Base-by-base conservation (phyloP, 64 coral and sea anemone genomes). In the Porites australiensis region DNA sequence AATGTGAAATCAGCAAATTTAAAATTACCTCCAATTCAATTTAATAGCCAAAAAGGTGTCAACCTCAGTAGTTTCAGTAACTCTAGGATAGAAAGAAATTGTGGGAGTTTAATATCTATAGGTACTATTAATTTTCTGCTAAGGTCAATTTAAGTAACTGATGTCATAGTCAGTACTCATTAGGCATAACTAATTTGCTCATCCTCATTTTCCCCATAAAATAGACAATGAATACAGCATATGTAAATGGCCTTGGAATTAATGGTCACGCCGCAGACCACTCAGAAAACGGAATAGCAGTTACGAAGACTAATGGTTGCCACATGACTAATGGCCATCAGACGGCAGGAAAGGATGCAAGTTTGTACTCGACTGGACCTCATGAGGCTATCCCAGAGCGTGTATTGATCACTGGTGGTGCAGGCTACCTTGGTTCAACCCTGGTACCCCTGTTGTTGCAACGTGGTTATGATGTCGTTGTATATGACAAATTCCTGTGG, bases 401-500 rank as follows among this genome's bases (percentile, higher is more conserved):
- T 19, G 89, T 98, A 13, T 47, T 98, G 50, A 72, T 98, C 7
- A 98, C 96, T 2, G 96, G 96, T 64, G 96, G 96, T 74, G 96
- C 96, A 51, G 96, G 96, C 16, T 98, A 98, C 58, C 93, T 98
- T 64, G 96, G 96, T 22, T 88, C 93, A 79, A 91, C 90, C 11
- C 15, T 98, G 46, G 89, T 98, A 45, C 93, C 96, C 4, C 57
- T 95, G 63, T 72, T 98, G 44, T 87, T 98, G 19, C 59, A 70
- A 4, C 50, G 83, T 6, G 96, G 93, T 14, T 98, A 95, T 75
- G 61, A 58, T 61, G 93, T 98, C 15, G 86, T 87, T 1, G 89
- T 98, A 11, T 98, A 98, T 49, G 96, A 98, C 59, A 82, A 86
- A 50, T 88, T 98, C n/a, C n/a, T 92, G 44, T 98, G 96, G 96